Percentiles rank a stretch among this genome's conserved stretches.
phyloP scores from a whole-genome alignment of 2,888 invertebrate genomes.

The Hirudinaria manillensis region DNA sequence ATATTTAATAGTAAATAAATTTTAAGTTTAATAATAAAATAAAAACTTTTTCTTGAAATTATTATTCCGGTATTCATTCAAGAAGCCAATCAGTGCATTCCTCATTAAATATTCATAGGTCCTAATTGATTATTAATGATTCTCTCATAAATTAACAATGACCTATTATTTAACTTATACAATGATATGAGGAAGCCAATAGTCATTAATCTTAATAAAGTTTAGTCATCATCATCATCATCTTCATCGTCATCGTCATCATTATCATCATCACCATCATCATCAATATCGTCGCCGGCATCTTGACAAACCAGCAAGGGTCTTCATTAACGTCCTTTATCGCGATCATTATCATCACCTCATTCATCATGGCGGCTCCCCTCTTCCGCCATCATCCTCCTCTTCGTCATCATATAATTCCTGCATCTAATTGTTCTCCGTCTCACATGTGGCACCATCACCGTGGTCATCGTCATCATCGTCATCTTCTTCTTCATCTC shows the following conservation, averaged over 20 bases:
- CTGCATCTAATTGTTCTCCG: neutral
- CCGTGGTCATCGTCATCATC: neutral
- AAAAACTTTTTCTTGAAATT: too few species aligned
- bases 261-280: neutral
- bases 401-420: neutral
- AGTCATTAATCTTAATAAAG: neutral
- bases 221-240: neutral
- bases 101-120: too few species aligned
- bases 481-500: constrained; percentile 2
- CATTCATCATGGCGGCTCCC: neutral
- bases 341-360: constrained; percentile 15
- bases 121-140: too few species aligned
- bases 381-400: neutral
- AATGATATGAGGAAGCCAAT: too few species aligned
- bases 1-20: too few species aligned
- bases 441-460: neutral
- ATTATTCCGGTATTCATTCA: too few species aligned
- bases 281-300: constrained; percentile 31
- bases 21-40: too few species aligned
- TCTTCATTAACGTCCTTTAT: constrained; percentile 15
- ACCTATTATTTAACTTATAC: too few species aligned
- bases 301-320: constrained; percentile 22
- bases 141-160: too few species aligned
- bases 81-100: too few species aligned
- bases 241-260: constrained; percentile 12